A percentile compares a stretch with the other conserved stretches of the same genome.
Evolutionary conservation across 2,888 invertebrate genomes (phyloP).

Genomic region (Leucophenga maculata): DNA sequence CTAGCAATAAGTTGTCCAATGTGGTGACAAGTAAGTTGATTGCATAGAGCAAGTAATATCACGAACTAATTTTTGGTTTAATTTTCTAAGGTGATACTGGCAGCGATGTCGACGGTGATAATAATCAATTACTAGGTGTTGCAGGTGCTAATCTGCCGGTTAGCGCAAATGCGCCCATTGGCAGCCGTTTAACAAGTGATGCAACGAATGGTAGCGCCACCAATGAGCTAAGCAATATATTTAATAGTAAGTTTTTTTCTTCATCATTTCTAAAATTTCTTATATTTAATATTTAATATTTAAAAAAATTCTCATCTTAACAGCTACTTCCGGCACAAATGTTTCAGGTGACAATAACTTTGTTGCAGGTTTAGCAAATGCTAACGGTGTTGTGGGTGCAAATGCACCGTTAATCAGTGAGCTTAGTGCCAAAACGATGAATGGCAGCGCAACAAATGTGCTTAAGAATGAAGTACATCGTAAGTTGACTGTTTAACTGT

Average conservation of each 20-base stretch:
- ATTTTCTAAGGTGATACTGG: background rate
- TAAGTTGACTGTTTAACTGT: background rate
- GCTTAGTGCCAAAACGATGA: background rate
- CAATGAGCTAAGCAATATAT: background rate
- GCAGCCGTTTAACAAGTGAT: background rate
- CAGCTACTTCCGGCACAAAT: background rate
- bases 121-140: background rate
- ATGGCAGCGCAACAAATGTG: background rate
- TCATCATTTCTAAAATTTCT: background rate
- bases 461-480: background rate
- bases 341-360: background rate
- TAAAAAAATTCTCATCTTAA: background rate
- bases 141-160: background rate
- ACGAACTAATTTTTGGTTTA: background rate
- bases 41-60: background rate
- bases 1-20: background rate
- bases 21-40: background rate
- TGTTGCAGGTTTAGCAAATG: background rate
- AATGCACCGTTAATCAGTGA: background rate
- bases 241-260: no score
- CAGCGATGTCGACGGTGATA: background rate
- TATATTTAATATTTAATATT: background rate
- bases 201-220: background rate
- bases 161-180: background rate
- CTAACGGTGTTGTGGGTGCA: background rate